These are phyloP conservation scores for Lethenteron reissneri DNA, from an alignment of 2,113 vertebrate species.

Conservation along the genomic window DNA sequence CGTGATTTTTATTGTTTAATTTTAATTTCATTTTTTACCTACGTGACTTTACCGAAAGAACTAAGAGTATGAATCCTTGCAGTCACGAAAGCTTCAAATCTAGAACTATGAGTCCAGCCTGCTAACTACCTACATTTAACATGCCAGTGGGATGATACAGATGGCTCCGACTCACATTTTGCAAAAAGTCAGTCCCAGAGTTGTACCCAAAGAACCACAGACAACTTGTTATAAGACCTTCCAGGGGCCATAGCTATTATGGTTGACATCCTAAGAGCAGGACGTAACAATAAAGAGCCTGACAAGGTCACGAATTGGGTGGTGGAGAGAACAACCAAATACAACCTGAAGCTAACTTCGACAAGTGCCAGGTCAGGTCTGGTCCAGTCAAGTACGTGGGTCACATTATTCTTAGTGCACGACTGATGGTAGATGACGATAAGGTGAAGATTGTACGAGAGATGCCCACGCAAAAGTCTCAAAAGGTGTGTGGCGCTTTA, in stretches of 20 bases:
- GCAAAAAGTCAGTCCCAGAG: neutral
- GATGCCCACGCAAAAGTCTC: neutral
- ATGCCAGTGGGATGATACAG: neutral
- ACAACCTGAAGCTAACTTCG: constrained; percentile 6
- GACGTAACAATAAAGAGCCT: neutral
- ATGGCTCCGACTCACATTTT: neutral
- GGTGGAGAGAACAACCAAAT: neutral
- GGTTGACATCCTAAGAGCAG: neutral
- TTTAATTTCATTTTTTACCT: too few species aligned
- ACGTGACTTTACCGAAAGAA: too few species aligned
- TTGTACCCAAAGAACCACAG: neutral
- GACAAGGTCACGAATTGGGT: neutral
- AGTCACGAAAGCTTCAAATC: neutral
- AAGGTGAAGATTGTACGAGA: neutral
- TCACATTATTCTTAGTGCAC: neutral
- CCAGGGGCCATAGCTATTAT: constrained; percentile 3
- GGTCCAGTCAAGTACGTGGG: neutral
- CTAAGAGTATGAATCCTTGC: too few species aligned
- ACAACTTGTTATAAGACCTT: neutral
- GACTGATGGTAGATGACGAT: neutral
- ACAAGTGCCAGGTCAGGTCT: neutral
- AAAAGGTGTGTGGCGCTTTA: neutral
- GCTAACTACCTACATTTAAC: neutral
- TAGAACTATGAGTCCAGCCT: neutral
- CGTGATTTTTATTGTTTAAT: too few species aligned